These are phyloP conservation scores for Tineola bisselliella DNA, from an alignment of 2,888 invertebrate species.

Conservation along the genomic window DNA sequence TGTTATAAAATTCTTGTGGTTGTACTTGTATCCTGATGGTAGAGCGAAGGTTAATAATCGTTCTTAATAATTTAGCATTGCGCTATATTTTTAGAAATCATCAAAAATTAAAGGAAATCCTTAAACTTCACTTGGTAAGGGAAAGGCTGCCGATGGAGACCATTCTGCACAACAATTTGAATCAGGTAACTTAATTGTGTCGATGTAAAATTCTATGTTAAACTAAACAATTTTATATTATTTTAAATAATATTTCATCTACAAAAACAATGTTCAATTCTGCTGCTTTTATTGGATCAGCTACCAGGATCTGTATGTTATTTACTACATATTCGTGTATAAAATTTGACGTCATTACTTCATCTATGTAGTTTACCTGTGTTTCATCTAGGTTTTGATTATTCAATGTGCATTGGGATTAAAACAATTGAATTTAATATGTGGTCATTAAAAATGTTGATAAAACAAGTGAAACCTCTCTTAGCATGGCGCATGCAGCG, in stretches of 20 bases:
- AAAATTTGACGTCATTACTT: background rate
- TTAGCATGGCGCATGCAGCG: background rate
- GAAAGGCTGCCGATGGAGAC: constrained; percentile 79
- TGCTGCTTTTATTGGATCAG: constrained; percentile 50
- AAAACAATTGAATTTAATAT: too few relatives aligned
- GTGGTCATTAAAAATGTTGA: too few relatives aligned
- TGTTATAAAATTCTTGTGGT: too few relatives aligned
- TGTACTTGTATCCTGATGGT: too few relatives aligned
- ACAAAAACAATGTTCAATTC: constrained; percentile 18
- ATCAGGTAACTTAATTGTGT: constrained; percentile 62
- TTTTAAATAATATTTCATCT: background rate
- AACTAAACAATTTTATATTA: background rate
- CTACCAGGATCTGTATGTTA: constrained; percentile 56
- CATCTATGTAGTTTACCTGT: background rate
- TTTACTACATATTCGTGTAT: background rate
- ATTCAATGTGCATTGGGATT: too few relatives aligned
- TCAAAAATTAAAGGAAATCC: constrained; percentile 77
- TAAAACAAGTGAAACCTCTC: too few relatives aligned
- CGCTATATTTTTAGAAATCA: constrained; percentile 63
- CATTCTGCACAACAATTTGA: constrained; percentile 76
- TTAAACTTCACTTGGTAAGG: constrained; percentile 83
- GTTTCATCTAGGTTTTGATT: too few relatives aligned
- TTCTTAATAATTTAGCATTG: too few relatives aligned
- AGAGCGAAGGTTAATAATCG: too few relatives aligned
- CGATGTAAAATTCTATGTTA: background rate